Conservation (phyloP, 2,888 invertebrate genomes). For the Hirtodrosophila histrioides region DNA sequence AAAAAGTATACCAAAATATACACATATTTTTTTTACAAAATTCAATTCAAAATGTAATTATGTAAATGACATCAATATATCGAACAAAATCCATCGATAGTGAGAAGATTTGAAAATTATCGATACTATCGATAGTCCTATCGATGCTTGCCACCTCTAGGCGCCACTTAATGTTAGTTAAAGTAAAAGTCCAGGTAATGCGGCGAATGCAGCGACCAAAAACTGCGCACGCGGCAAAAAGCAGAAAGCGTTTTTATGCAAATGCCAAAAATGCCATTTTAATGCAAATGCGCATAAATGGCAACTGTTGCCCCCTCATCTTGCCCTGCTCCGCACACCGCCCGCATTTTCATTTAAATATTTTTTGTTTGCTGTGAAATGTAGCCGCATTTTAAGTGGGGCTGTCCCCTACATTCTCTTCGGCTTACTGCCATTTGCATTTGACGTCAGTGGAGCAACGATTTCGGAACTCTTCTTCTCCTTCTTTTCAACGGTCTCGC, state of each 20-base stretch:
- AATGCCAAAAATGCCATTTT: constrained; percentile 66
- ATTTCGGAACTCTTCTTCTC: background rate
- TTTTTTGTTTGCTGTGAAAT: constrained; percentile 48
- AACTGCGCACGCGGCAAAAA: constrained; percentile 55
- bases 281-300: constrained; percentile 73
- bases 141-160: no score
- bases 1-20: no score
- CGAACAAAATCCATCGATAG: no score
- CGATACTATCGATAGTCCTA: no score
- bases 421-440: constrained; percentile 47
- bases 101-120: no score
- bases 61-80: no score
- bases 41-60: no score
- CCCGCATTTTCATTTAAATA: constrained; percentile 55
- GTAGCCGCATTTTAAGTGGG: constrained; percentile 35
- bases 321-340: background rate
- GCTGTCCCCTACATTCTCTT: background rate
- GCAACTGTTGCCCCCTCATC: constrained; percentile 34
- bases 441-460: constrained; percentile 40
- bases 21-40: no score
- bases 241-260: constrained; percentile 62
- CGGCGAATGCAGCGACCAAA: constrained; percentile 28
- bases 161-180: constrained; percentile 15
- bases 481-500: background rate
- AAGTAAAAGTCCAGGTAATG: constrained; percentile 35